These are phyloP conservation scores for Sakesphorus luctuosus DNA, from an alignment of 2,113 vertebrate genomes.

Conservation along the genomic window DNA sequence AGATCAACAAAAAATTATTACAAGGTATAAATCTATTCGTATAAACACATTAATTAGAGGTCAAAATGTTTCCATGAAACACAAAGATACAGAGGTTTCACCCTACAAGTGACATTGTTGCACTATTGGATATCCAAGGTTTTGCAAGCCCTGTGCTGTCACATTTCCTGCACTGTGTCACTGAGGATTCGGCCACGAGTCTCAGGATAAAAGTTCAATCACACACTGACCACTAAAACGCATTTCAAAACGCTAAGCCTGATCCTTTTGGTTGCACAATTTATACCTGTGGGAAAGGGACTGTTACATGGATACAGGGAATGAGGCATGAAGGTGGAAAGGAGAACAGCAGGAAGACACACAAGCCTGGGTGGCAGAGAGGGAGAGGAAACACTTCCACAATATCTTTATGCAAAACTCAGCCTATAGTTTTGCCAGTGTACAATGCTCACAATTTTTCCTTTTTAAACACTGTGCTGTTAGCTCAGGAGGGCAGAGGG, in stretches of 20 bases:
- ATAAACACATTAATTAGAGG: neutral
- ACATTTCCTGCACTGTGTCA: neutral
- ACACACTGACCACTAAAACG: neutral
- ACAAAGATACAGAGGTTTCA: neutral
- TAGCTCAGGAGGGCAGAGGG: neutral
- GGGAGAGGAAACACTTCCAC: neutral
- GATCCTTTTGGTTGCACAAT: neutral
- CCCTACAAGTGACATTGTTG: neutral
- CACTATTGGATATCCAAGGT: neutral
- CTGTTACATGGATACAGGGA: neutral
- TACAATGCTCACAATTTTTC: neutral
- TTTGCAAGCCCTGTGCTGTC: neutral
- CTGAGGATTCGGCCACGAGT: neutral
- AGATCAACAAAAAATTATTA: neutral
- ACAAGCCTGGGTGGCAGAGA: rapidly evolving
- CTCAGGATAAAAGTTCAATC: neutral
- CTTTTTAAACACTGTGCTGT: neutral
- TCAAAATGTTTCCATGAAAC: neutral
- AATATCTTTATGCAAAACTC: neutral
- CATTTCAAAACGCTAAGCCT: neutral
- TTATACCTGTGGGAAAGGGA: neutral
- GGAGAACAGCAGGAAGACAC: neutral
- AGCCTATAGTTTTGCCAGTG: neutral
- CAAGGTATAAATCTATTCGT: neutral
- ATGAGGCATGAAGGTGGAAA: neutral